These are phyloP conservation scores for Solea senegalensis DNA, from an alignment of 2,113 vertebrate genomes.

Conservation along the genomic window DNA sequence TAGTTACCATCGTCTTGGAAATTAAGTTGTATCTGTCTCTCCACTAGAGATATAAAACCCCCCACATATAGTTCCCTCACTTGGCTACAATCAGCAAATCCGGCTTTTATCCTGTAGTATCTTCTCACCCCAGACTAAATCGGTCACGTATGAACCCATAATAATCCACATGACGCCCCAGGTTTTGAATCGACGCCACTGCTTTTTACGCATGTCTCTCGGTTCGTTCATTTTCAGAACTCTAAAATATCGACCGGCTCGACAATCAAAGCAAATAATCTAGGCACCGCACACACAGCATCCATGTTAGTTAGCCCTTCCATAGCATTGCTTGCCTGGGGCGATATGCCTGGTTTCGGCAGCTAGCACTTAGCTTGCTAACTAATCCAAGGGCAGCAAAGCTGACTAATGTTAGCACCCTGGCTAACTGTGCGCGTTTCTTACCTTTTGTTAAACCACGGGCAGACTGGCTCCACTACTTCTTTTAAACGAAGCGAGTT, in stretches of 20 bases:
- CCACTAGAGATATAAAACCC: background rate
- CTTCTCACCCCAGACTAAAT: background rate
- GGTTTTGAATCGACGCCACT: background rate
- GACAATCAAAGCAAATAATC: constrained; percentile 69
- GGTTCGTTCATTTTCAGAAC: constrained; percentile 11
- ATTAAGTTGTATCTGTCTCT: constrained; percentile 15
- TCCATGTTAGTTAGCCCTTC: constrained; percentile 63
- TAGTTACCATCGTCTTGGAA: background rate
- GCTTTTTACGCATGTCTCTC: background rate
- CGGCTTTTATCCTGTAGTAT: constrained; percentile 37
- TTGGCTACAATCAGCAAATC: constrained; percentile 23
- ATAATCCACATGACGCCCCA: background rate
- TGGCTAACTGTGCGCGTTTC: background rate
- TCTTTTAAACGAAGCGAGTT: background rate
- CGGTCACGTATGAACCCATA: background rate
- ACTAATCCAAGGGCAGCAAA: constrained; percentile 71
- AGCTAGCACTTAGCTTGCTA: constrained; percentile 53
- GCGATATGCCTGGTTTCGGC: constrained; percentile 9
- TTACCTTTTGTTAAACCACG: constrained; percentile 44
- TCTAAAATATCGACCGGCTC: constrained; percentile 33
- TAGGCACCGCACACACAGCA: constrained; percentile 46
- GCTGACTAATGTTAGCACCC: constrained; percentile 5
- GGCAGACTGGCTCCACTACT: background rate
- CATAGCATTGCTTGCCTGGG: constrained; percentile 7
- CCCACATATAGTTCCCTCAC: background rate